Conservation (phyloP, 2,888 invertebrate genomes). For the Drosophila antonietae region DNA sequence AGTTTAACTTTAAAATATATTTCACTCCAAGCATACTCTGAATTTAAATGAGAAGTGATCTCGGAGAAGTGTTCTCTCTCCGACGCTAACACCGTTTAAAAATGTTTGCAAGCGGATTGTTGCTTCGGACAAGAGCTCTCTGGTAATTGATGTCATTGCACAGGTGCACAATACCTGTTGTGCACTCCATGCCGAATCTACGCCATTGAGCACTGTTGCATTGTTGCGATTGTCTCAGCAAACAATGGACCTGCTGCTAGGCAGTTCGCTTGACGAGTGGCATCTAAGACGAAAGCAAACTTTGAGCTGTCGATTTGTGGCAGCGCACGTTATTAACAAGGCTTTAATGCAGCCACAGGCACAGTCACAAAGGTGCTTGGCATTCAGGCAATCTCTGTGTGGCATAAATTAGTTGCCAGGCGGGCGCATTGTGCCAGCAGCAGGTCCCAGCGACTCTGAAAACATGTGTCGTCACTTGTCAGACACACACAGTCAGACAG, state of each 20-base stretch:
- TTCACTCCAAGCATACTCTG: neutral
- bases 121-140: conserved; percentile 1
- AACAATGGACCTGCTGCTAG: conserved; percentile 46
- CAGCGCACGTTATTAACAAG: conserved; percentile 61
- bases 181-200: conserved; percentile 44
- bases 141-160: conserved; percentile 47
- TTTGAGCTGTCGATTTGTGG: conserved; percentile 32
- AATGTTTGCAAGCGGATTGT: neutral
- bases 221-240: conserved; percentile 51
- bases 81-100: no score
- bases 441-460: conserved; percentile 54
- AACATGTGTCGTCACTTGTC: conserved; percentile 64
- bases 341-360: conserved; percentile 60
- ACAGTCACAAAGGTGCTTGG: conserved; percentile 41
- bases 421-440: conserved; percentile 54
- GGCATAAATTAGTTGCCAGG: conserved; percentile 68
- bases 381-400: conserved; percentile 37
- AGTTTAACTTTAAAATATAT: neutral
- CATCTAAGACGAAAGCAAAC: conserved; percentile 6
- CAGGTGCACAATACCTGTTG: conserved; percentile 31
- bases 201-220: conserved; percentile 8
- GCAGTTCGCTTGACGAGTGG: conserved; percentile 1
- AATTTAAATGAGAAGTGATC: neutral
- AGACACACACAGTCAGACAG: conserved; percentile 22
- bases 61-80: no score